A percentile compares a stretch with the other conserved stretches of the same genome.
These are phyloP conservation scores for Triplophysa dalaica DNA, from an alignment of 2,113 vertebrate genomes.

Conservation along the genomic window DNA sequence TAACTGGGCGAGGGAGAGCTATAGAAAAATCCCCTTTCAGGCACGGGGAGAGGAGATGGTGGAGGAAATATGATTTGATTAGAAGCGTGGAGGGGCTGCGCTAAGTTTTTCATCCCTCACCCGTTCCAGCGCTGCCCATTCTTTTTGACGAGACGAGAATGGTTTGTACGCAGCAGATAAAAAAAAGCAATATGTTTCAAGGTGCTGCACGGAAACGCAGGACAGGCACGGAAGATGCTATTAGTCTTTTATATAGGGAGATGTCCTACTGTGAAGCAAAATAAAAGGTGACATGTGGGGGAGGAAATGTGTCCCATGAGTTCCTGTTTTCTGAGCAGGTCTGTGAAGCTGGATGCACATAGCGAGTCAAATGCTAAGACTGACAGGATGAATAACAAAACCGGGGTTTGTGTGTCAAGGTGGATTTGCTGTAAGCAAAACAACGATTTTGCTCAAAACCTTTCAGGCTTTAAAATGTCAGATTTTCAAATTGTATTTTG, in stretches of 20 bases:
- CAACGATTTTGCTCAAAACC: conserved; percentile 37
- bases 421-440: conserved; percentile 48
- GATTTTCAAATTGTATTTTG: conserved; percentile 47
- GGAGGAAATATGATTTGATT: conserved; percentile 50
- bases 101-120: conserved; percentile 35
- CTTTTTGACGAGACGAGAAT: conserved; percentile 6
- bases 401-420: conserved; percentile 53
- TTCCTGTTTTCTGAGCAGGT: conserved; percentile 44
- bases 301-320: conserved; percentile 47
- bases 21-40: conserved; percentile 77
- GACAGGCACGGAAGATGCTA: conserved; percentile 26
- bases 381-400: conserved; percentile 60
- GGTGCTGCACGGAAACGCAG: not conserved
- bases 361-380: conserved; percentile 58
- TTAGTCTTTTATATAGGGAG: conserved; percentile 46
- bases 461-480: conserved; percentile 52
- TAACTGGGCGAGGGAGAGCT: conserved; percentile 76
- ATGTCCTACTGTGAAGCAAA: conserved; percentile 39
- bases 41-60: conserved; percentile 55
- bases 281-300: conserved; percentile 41
- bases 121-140: conserved; percentile 14
- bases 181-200: conserved; percentile 21
- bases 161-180: conserved; percentile 5
- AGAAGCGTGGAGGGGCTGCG: conserved; percentile 54
- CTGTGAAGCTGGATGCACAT: conserved; percentile 52